Base-by-base conservation (phyloP, 2,888 invertebrate genomes). In the Eledona agricola region DNA sequence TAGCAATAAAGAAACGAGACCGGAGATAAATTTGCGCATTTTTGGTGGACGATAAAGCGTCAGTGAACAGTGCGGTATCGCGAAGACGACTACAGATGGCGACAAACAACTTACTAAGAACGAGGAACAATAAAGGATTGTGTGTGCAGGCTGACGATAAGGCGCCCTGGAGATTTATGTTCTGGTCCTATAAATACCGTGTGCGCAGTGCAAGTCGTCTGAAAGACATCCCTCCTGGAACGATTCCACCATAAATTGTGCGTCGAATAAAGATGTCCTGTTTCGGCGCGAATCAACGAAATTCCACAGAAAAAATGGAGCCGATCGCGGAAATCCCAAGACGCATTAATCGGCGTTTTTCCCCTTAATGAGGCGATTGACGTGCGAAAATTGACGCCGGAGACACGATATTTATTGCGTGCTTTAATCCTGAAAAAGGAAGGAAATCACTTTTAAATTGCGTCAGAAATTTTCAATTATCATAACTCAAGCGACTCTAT, bases 81-180 rank as follows among this genome's bases (percentile, higher is more conserved):
- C 15, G n/a, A 12, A 26, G 29, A 51, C 35, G 35, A 51, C 51
- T 55, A 58, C 53, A 55, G 49, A 51, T 58, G 59, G 38, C 60
- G 51, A 60, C 58, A 58, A 58, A 58, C 49, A 46, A 51, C 46
- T 46, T 50, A 54, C 40, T 57, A 57, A 57, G 50, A 57, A 58
- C 43, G 52, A 51, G 46, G 53, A 55, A 59, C 53, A 58, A 57
- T 53, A 35, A 53, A 43, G 54, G 53, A 57, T 53, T 47, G 62
- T 49, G n/a, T n/a, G 60, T 63, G 60, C 47, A 47, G 55, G 53
- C 42, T 47, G 29, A 57, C 52, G 63, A 63, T 63, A 63, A 63
- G 58, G 51, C 58, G 54, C 40, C 46, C 17, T 51, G 25, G 49
- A 61, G 61, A 63, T 63, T 63, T 63, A 62, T 62, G 54, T 47